Evolutionary conservation across 2,113 vertebrate genomes (phyloP).

Genomic region (Chionodraco myersi): DNA sequence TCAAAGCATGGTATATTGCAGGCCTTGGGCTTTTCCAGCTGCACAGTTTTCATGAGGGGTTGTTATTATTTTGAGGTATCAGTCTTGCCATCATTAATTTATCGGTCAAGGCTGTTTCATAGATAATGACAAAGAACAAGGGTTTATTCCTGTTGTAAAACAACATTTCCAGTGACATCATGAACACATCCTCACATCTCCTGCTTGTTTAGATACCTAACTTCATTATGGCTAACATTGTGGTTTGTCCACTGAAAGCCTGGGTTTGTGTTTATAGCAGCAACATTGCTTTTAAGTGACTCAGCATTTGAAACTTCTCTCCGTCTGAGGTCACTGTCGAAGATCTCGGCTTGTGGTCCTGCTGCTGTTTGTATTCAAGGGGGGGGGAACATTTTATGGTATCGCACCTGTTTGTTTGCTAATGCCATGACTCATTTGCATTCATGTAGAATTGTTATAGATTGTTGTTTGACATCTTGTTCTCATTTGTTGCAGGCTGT

Average conservation of each 20-base stretch:
- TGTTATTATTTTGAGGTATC: background rate
- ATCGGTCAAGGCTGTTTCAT: conserved; percentile 12
- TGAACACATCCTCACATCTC: conserved; percentile 16
- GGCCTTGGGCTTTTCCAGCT: background rate
- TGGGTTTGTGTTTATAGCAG: conserved; percentile 44
- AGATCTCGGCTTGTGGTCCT: conserved; percentile 53
- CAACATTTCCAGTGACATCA: conserved; percentile 38
- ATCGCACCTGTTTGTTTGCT: conserved; percentile 73
- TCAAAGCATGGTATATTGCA: background rate
- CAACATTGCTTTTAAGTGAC: conserved; percentile 37
- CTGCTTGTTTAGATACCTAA: conserved; percentile 24
- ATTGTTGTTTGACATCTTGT: conserved; percentile 41
- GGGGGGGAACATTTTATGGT: conserved; percentile 33
- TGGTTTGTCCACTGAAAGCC: conserved; percentile 29
- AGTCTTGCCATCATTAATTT: conserved; percentile 6
- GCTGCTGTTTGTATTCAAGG: conserved; percentile 65
- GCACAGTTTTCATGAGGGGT: conserved; percentile 1
- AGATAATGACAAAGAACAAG: conserved; percentile 32
- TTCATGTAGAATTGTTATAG: conserved; percentile 31
- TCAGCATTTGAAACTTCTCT: conserved; percentile 45
- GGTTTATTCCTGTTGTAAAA: conserved; percentile 35
- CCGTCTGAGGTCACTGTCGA: conserved; percentile 69
- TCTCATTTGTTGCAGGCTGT: conserved; percentile 46
- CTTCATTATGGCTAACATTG: conserved; percentile 22
- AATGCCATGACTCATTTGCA: conserved; percentile 56